Conservation (phyloP, 2,888 invertebrate species). For the Embidobia sp. region DNA sequence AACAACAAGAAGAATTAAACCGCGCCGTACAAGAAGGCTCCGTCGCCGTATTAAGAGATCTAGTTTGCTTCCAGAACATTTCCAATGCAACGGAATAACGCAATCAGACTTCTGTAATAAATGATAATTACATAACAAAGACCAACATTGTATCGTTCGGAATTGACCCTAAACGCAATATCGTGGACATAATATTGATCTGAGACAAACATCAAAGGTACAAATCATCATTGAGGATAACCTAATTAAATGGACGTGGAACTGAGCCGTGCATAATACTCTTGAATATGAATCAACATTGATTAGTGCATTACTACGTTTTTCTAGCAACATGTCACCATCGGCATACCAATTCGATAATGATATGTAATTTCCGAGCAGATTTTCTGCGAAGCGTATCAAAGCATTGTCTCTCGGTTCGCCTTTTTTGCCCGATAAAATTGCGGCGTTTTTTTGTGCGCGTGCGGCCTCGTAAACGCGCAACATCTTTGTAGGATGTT, state of each 20-base stretch:
- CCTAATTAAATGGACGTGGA: conserved; percentile 51
- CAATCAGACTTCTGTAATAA: too few species aligned
- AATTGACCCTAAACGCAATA: conserved; percentile 49
- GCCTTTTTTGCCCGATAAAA: too few species aligned
- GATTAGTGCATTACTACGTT: conserved; percentile 11
- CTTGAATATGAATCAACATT: conserved; percentile 22
- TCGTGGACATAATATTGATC: conserved; percentile 52
- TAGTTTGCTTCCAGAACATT: too few species aligned
- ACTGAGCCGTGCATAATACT: conserved; percentile 31
- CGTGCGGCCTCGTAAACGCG: neutral
- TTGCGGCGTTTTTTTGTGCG: too few species aligned
- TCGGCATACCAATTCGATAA: too few species aligned
- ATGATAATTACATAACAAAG: conserved; percentile 41
- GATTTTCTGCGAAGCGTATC: too few species aligned
- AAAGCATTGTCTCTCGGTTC: too few species aligned
- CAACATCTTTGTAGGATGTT: neutral
- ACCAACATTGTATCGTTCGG: conserved; percentile 42
- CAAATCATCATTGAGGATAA: conserved; percentile 56
- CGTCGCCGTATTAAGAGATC: too few species aligned
- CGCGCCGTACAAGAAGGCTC: too few species aligned
- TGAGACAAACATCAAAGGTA: conserved; percentile 59
- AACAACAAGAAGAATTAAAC: too few species aligned
- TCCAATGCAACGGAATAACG: too few species aligned
- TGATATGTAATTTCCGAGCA: too few species aligned
- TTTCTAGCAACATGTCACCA: conserved; percentile 2